Evolutionary conservation across 2,888 invertebrate genomes (phyloP).

Genomic region (Parnassius apollo): DNA sequence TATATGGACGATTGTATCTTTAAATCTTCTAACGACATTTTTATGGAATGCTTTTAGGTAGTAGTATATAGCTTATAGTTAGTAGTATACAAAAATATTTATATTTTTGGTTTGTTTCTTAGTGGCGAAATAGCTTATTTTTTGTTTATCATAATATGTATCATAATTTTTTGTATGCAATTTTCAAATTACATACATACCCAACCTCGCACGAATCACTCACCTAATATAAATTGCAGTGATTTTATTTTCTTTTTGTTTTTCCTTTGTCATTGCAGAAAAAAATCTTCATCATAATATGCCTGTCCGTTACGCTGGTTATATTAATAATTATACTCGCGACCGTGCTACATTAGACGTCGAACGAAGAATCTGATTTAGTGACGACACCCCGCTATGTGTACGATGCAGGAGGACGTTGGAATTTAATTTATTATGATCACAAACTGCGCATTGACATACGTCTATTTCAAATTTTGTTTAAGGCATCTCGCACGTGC

Average conservation of each 20-base stretch:
- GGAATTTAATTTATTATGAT: constrained; percentile 7
- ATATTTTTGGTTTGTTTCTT: no score
- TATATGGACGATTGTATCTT: no score
- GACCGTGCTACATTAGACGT: constrained; percentile 53
- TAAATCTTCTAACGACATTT: no score
- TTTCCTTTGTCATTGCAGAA: constrained; percentile 88
- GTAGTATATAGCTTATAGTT: no score
- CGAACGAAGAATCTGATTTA: constrained; percentile 33
- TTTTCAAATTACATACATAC: no score
- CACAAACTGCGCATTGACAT: constrained; percentile 7
- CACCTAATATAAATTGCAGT: constrained; percentile 17
- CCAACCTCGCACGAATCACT: neutral
- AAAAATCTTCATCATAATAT: constrained; percentile 93
- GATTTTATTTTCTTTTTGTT: constrained; percentile 75
- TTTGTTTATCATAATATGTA: no score
- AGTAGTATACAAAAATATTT: no score
- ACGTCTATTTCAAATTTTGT: neutral
- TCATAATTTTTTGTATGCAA: no score
- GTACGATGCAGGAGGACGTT: constrained; percentile 13
- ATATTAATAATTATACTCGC: constrained; percentile 88
- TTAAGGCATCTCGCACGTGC: neutral
- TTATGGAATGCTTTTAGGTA: no score
- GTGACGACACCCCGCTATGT: constrained; percentile 6
- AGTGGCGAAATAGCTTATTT: no score
- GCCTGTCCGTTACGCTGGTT: constrained; percentile 88